Evolutionary conservation across 2,888 invertebrate species (phyloP), one percentile per base, ranked within the genome.

Genomic region (Sinohyriopsis cumingii): DNA sequence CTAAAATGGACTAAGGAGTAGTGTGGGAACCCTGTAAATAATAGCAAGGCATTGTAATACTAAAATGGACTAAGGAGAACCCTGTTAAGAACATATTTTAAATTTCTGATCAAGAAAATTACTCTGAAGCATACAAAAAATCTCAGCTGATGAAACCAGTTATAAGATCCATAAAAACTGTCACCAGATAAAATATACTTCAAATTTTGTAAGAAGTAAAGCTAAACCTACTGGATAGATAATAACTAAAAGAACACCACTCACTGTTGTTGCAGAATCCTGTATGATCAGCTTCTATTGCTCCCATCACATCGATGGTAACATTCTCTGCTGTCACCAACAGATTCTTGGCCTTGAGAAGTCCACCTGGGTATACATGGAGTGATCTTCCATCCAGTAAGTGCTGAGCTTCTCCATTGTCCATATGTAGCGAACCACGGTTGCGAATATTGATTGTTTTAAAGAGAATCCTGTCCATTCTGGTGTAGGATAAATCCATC

Each of bases 261-360:
- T 60, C 71, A 77, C 74, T 54, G 63, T 67, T 72, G 69, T 71
- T 53, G 68, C 80, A 78, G 67, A 73, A 74, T 7, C 83, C 82
- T 33, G 68, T 71, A 12, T 68, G 70, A 69, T 83, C 76, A 22
- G 82, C 80, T 57, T 73, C 69, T 54, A 84, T 59, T 18, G 45
- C 62, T 4, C 81, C 82, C 77, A 81, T 80, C n/a, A 84, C 83
- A 75, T 85, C 85, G n/a, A 85, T 77, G 33, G 66, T 66, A 12
- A 84, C 59, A 0, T 70, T 73, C 7, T 76, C 64, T 5, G 81
- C 79, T 24, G 75, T 67, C 22, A 82, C 65, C 28, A 75, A 45
- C 33, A 83, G 68, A 54, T 81, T 73, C 64, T 75, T 79, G 18
- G 82, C 76, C 66, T 76, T 67, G 33, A 85, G 71, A 15, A 71